Evolutionary conservation across 2,113 vertebrate species (phyloP).

Genomic region (Hippocampus mohnikei): DNA sequence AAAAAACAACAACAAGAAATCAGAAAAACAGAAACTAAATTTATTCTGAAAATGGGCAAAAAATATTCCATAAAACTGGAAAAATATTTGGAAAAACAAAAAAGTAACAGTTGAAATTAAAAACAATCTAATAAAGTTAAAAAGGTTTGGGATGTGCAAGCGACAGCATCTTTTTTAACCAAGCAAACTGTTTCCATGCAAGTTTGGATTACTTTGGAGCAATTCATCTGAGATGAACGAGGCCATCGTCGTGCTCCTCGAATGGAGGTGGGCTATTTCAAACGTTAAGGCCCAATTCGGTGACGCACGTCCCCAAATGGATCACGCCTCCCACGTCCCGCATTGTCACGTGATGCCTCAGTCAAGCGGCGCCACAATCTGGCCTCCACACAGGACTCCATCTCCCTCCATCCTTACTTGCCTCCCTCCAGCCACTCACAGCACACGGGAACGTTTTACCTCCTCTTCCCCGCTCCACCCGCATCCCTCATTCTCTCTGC

Average conservation of each 20-base stretch:
- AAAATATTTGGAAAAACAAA: too few species aligned
- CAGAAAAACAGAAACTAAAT: too few species aligned
- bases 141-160: not conserved
- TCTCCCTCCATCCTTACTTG: conserved; percentile 10
- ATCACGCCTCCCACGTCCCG: conserved; percentile 33
- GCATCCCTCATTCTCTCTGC: conserved; percentile 60
- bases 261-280: conserved; percentile 5
- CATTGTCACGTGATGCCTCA: conserved; percentile 28
- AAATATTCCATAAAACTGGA: too few species aligned
- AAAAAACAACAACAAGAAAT: too few species aligned
- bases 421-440: conserved; percentile 14
- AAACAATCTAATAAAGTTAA: not conserved
- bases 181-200: not conserved
- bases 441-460: conserved; percentile 18
- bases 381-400: conserved; percentile 38
- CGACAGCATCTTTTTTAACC: too few species aligned
- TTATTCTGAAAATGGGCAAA: too few species aligned
- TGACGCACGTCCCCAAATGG: conserved; percentile 22
- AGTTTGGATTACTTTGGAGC: not conserved
- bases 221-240: not conserved
- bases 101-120: not conserved
- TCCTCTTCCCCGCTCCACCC: conserved; percentile 30
- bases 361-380: conserved; percentile 60
- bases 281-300: not conserved
- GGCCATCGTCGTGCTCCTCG: not conserved